These are phyloP conservation scores for Oryzias curvinotus DNA, from an alignment of 2,113 vertebrate genomes.

Conservation along the genomic window DNA sequence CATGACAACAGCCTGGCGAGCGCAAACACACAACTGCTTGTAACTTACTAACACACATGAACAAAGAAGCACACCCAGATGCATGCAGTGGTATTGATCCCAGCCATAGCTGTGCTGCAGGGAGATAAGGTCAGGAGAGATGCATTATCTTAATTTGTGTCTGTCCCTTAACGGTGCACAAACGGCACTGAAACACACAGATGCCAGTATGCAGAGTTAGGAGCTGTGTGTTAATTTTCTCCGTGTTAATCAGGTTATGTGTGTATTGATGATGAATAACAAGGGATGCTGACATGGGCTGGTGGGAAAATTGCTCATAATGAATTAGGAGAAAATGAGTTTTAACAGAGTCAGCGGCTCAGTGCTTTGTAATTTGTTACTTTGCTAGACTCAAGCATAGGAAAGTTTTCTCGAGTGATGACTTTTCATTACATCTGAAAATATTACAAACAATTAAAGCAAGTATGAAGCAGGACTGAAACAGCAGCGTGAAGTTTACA, in stretches of 20 bases:
- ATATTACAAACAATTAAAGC: too few species aligned
- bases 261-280: background rate
- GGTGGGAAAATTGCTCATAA: too few species aligned
- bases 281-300: background rate
- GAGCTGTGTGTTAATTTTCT: background rate
- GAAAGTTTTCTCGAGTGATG: too few species aligned
- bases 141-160: slow-evolving; percentile 53
- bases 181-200: background rate
- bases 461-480: too few species aligned
- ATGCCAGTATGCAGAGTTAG: background rate
- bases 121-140: slow-evolving; percentile 42
- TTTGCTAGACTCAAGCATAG: too few species aligned
- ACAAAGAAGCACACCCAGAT: slow-evolving; percentile 3
- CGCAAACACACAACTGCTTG: slow-evolving; percentile 11
- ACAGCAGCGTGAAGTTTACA: too few species aligned
- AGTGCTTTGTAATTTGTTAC: too few species aligned
- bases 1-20: slow-evolving; percentile 39
- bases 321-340: too few species aligned
- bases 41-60: slow-evolving; percentile 2
- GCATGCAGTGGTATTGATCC: slow-evolving; percentile 16
- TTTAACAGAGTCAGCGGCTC: too few species aligned
- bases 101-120: slow-evolving; percentile 31
- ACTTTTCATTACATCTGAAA: too few species aligned
- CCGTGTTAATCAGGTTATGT: slow-evolving; percentile 3
- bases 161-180: slow-evolving; percentile 22